Evolutionary conservation across 2,888 invertebrate genomes (phyloP).

Genomic region (Mechanitis mazaeus): DNA sequence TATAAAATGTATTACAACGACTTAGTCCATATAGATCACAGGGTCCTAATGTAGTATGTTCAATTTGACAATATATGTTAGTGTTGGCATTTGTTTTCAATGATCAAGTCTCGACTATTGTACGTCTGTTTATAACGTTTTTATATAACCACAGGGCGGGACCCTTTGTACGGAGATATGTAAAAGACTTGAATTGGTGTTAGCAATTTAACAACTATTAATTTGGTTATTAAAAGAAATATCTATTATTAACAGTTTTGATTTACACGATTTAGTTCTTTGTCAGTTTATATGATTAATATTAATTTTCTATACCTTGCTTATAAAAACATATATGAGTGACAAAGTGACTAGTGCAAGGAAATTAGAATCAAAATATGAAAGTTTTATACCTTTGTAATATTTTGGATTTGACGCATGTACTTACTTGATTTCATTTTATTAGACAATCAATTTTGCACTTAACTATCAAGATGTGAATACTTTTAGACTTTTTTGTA

Average conservation of each 20-base stretch:
- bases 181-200: no score
- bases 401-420: slow-evolving; percentile 14
- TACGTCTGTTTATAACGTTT: neutral
- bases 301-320: no score
- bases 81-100: slow-evolving; percentile 20
- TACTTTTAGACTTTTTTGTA: neutral
- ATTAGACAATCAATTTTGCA: slow-evolving; percentile 2
- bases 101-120: neutral
- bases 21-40: slow-evolving; percentile 62
- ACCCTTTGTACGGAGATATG: neutral
- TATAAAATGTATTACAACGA: slow-evolving; percentile 51
- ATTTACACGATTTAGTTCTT: no score
- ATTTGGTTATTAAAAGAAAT: no score
- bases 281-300: no score
- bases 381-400: neutral
- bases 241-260: no score
- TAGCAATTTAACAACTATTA: no score
- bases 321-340: no score
- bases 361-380: neutral
- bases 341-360: neutral
- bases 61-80: slow-evolving; percentile 45
- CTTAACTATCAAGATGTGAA: neutral
- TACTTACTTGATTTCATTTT: slow-evolving; percentile 34
- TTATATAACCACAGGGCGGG: neutral
- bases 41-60: slow-evolving; percentile 61